Percentiles rank a stretch among this genome's conserved stretches.
Evolutionary conservation across 2,797 vertebrate species (phyloP).

Genomic region (Picus viridis): DNA sequence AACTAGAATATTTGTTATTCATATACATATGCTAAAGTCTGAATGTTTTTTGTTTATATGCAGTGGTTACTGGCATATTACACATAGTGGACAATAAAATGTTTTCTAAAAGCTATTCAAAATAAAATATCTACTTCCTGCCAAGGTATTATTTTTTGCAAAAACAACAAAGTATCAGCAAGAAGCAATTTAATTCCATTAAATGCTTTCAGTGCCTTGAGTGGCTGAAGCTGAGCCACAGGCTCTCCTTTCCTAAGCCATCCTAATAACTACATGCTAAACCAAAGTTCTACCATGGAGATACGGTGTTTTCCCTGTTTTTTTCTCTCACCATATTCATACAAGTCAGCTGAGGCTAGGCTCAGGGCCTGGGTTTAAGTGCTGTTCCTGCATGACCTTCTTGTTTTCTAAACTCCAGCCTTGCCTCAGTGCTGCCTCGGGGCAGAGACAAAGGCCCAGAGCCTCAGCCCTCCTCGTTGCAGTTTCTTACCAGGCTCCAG

Average conservation of each 20-base stretch:
- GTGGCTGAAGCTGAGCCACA: not conserved
- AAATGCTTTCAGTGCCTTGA: not conserved
- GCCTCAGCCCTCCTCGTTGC: accelerated
- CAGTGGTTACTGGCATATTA: not conserved
- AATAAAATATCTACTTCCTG: not conserved
- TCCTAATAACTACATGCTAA: not conserved
- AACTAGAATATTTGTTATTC: not conserved
- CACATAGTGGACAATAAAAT: not conserved
- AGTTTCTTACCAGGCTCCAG: not conserved
- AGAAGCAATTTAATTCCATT: not conserved
- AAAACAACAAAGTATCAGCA: not conserved
- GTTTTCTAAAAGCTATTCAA: not conserved
- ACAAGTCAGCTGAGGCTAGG: not conserved
- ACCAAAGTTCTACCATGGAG: not conserved
- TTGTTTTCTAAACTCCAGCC: not conserved
- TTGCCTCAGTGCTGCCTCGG: accelerated
- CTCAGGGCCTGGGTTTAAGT: not conserved
- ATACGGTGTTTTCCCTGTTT: not conserved
- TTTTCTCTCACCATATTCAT: not conserved
- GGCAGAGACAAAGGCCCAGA: accelerated
- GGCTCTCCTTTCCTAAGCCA: not conserved
- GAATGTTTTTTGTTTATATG: not conserved
- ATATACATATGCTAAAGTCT: not conserved
- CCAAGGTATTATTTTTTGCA: not conserved
- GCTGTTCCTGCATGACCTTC: not conserved